Percentiles rank a stretch among this genome's conserved stretches.
Conservation (phyloP, 2,797 vertebrate species). For the Acanthopagrus latus region DNA sequence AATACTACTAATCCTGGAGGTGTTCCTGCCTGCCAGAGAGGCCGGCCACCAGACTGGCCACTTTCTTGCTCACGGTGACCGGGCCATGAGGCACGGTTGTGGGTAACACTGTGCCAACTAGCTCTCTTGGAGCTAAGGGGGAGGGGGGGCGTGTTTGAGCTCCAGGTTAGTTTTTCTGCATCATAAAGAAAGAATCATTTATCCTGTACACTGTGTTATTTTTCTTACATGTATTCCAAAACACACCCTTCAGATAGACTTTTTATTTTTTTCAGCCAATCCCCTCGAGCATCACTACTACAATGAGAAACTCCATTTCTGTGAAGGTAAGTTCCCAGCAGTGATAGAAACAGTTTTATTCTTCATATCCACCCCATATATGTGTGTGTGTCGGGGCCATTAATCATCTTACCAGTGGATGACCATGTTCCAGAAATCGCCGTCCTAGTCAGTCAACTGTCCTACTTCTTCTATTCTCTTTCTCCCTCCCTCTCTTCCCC, state of each 20-base stretch:
- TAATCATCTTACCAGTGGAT: slow-evolving; percentile 50
- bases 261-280: slow-evolving; percentile 71
- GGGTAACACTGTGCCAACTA: slow-evolving; percentile 73
- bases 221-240: slow-evolving; percentile 1
- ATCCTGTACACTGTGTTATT: neutral
- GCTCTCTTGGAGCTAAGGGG: slow-evolving; percentile 58
- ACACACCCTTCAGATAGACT: slow-evolving; percentile 14
- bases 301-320: slow-evolving; percentile 89
- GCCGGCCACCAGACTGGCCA: slow-evolving; percentile 84
- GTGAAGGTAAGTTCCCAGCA: slow-evolving; percentile 86
- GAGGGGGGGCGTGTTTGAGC: slow-evolving; percentile 78
- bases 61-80: slow-evolving; percentile 80
- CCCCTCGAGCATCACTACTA: slow-evolving; percentile 86
- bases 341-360: slow-evolving; percentile 10
- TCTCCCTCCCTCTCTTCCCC: slow-evolving; percentile 23
- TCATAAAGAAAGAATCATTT: slow-evolving; percentile 19
- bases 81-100: slow-evolving; percentile 67
- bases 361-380: neutral
- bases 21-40: slow-evolving; percentile 88
- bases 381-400: neutral
- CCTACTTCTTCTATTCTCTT: slow-evolving; percentile 46
- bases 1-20: slow-evolving; percentile 93
- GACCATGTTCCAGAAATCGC: slow-evolving; percentile 70
- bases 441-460: slow-evolving; percentile 66
- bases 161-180: slow-evolving; percentile 63